Evolutionary conservation across 2,797 vertebrate genomes (phyloP).

Genomic region (Neosalanx taihuensis): DNA sequence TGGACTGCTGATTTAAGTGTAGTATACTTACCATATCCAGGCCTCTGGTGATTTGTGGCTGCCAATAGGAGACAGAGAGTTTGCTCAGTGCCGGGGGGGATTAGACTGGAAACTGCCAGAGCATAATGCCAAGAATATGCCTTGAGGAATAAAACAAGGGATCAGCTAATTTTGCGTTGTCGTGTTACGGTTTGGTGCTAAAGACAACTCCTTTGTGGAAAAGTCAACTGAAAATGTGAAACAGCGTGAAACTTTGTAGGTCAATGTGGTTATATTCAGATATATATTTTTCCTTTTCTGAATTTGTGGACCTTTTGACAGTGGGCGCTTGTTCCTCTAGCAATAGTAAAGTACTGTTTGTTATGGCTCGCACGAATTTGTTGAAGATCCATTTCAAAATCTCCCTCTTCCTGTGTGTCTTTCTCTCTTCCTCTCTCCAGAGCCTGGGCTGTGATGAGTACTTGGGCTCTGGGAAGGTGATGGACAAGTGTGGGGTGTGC

Average conservation of each 20-base stretch:
- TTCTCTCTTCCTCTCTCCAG: constrained; percentile 59
- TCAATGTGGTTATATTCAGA: constrained; percentile 1
- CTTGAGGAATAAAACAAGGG: constrained; percentile 28
- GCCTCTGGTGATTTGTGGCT: constrained; percentile 50
- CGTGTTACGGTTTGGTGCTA: constrained; percentile 27
- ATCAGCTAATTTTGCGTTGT: constrained; percentile 21
- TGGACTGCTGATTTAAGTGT: constrained; percentile 59
- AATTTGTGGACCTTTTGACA: background rate
- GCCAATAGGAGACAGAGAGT: constrained; percentile 38
- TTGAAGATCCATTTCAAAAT: background rate
- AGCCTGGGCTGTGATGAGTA: constrained; percentile 91
- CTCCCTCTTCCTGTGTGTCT: background rate
- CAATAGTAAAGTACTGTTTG: background rate
- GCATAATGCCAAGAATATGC: constrained; percentile 13
- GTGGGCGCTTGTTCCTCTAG: background rate
- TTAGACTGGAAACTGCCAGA: constrained; percentile 31
- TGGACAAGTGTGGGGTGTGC: constrained; percentile 94
- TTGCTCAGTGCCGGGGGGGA: constrained; percentile 10
- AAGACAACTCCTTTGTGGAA: constrained; percentile 12
- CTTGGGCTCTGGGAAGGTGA: constrained; percentile 86
- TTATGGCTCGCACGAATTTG: background rate
- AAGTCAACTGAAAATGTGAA: constrained; percentile 7
- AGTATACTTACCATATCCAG: constrained; percentile 54
- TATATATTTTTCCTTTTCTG: constrained; percentile 1
- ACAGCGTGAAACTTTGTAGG: constrained; percentile 10